A percentile compares a stretch with the other conserved stretches of the same genome.
These are phyloP conservation scores for Falco rusticolus DNA, from an alignment of 2,797 vertebrate genomes.

Conservation along the genomic window DNA sequence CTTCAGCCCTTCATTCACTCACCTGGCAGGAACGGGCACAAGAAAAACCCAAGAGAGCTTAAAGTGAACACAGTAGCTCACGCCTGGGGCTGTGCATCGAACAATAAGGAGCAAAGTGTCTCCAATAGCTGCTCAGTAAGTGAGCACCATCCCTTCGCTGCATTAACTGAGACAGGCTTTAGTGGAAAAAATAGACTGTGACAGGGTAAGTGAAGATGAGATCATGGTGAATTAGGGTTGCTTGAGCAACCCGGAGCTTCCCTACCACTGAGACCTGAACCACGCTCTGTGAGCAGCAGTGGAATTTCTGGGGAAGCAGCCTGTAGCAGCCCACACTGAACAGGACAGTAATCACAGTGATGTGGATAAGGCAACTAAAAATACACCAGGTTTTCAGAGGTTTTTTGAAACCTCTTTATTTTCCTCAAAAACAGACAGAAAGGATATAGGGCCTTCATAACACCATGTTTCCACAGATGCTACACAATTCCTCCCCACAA, in stretches of 20 bases:
- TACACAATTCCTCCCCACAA: not conserved
- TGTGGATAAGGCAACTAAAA: not conserved
- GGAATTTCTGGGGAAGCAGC: not conserved
- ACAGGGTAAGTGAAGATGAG: not conserved
- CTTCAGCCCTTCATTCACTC: not conserved
- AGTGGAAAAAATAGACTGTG: conserved; percentile 7
- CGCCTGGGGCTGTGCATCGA: not conserved
- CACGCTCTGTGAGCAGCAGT: not conserved
- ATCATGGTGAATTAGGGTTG: conserved; percentile 19
- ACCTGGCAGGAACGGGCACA: not conserved
- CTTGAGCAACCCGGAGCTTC: not conserved
- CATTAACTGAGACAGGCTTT: not conserved
- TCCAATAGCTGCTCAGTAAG: not conserved
- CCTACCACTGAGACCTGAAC: not conserved
- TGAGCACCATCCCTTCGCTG: not conserved
- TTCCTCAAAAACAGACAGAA: not conserved
- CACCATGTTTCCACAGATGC: not conserved
- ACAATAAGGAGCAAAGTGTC: not conserved
- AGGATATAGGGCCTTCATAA: not conserved
- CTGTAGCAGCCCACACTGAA: not conserved
- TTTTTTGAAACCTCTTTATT: not conserved
- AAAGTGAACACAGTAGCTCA: not conserved
- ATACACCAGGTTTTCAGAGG: not conserved
- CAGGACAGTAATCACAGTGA: not conserved
- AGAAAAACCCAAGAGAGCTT: not conserved